Conservation (phyloP, 1,140 invertebrate genomes). For the Zaprionus nigranus region DNA sequence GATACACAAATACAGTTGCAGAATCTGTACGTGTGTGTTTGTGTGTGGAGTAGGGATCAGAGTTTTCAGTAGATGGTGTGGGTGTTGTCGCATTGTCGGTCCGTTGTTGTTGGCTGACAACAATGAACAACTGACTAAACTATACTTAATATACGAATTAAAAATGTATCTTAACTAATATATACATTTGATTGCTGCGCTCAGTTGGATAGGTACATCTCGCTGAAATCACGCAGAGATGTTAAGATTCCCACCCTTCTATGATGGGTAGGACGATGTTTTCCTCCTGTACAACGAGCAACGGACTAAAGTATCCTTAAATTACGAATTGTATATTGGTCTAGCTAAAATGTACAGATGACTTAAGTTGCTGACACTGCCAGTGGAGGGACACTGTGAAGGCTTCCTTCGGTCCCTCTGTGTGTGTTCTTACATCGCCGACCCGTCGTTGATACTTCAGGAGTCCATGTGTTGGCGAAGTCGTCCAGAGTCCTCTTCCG, state of each 20-base stretch:
- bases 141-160: not conserved
- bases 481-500: constrained; percentile 10
- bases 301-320: not conserved
- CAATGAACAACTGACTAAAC: not conserved
- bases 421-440: not conserved
- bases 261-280: not conserved
- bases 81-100: not conserved
- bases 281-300: not conserved
- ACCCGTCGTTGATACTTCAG: not conserved
- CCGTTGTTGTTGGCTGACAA: not conserved
- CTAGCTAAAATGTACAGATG: constrained; percentile 13
- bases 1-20: too few relatives aligned
- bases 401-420: not conserved
- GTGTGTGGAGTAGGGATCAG: not conserved
- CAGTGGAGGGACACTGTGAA: not conserved
- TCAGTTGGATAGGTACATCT: too few relatives aligned
- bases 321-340: not conserved
- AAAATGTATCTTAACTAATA: constrained; percentile 1
- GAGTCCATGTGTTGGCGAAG: not conserved
- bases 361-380: constrained; percentile 49
- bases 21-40: not conserved
- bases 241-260: too few relatives aligned
- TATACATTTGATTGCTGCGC: not conserved
- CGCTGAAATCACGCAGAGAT: too few relatives aligned
- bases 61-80: not conserved